Evolutionary conservation across 1,140 invertebrate genomes (phyloP).

Genomic region (Eurytemora carolleeae): DNA sequence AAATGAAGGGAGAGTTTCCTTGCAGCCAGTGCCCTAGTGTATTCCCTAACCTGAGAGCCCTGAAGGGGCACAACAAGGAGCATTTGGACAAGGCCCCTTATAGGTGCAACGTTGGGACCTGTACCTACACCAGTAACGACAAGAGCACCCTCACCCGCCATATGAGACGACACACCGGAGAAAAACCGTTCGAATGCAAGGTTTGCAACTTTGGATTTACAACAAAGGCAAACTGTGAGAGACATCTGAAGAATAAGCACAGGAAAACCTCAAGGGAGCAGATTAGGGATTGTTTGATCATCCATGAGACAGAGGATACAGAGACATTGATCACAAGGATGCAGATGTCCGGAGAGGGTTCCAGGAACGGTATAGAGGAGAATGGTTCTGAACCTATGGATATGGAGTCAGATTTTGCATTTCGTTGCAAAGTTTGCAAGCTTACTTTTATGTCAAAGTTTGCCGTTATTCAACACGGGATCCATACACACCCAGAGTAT

Average conservation of each 20-base stretch:
- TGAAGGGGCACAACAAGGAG: constrained; percentile 61
- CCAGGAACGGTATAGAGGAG: neutral
- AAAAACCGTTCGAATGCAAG: constrained; percentile 23
- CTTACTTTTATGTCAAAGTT: constrained; percentile 1
- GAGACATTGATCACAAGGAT: constrained; percentile 33
- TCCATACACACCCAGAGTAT: constrained; percentile 6
- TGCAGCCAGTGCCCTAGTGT: constrained; percentile 60
- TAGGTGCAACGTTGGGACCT: constrained; percentile 61
- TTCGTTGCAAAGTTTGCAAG: constrained; percentile 14
- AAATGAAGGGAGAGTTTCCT: constrained; percentile 62
- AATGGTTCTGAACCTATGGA: neutral
- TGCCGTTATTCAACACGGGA: constrained; percentile 10
- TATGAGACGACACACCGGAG: constrained; percentile 27
- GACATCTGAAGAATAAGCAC: constrained; percentile 45
- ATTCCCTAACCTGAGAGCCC: constrained; percentile 65
- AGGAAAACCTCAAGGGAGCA: constrained; percentile 59
- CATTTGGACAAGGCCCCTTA: constrained; percentile 39
- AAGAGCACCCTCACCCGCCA: constrained; percentile 51
- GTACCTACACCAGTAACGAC: constrained; percentile 53
- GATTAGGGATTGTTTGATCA: constrained; percentile 60
- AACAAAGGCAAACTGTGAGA: constrained; percentile 23
- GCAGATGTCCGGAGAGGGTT: constrained; percentile 32
- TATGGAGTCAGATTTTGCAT: neutral
- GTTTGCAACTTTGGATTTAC: constrained; percentile 24
- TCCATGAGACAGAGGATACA: constrained; percentile 59